phyloP scores from a whole-genome alignment of 2,113 vertebrate genomes.

The Percopsis transmontana region DNA sequence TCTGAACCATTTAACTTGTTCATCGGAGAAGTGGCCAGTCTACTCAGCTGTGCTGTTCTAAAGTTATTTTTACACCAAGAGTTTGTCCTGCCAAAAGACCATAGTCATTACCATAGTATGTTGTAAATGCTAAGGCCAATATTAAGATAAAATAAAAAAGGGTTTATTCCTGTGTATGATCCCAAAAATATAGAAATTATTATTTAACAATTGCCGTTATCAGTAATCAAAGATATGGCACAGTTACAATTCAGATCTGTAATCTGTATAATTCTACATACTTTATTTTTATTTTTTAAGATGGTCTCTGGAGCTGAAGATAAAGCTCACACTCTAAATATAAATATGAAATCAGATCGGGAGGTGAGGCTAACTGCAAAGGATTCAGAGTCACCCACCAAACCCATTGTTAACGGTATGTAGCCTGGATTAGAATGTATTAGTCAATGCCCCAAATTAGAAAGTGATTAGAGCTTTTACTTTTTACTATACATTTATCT shows the following conservation, averaged over 20 bases:
- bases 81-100: slow-evolving; percentile 40
- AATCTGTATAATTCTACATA: background rate
- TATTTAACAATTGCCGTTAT: background rate
- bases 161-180: background rate
- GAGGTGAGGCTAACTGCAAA: slow-evolving; percentile 15
- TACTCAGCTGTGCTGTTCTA: background rate
- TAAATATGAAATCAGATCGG: slow-evolving; percentile 41
- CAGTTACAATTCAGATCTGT: background rate
- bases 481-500: too few species aligned
- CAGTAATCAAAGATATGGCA: background rate
- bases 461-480: too few species aligned
- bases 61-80: slow-evolving; percentile 59
- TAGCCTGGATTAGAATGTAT: background rate
- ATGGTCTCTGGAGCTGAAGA: slow-evolving; percentile 30
- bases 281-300: slow-evolving; percentile 31
- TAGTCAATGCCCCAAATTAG: background rate
- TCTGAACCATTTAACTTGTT: slow-evolving; percentile 11
- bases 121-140: slow-evolving; percentile 1
- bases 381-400: slow-evolving; percentile 31
- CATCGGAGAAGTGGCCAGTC: slow-evolving; percentile 8
- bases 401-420: slow-evolving; percentile 50
- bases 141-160: background rate
- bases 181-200: background rate
- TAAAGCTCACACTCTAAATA: slow-evolving; percentile 43
- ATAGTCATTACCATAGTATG: slow-evolving; percentile 6